Evolutionary conservation across 2,797 vertebrate genomes (phyloP), one percentile per base, ranked within the genome.

Genomic region (Tenualosa thibaudeaui): DNA sequence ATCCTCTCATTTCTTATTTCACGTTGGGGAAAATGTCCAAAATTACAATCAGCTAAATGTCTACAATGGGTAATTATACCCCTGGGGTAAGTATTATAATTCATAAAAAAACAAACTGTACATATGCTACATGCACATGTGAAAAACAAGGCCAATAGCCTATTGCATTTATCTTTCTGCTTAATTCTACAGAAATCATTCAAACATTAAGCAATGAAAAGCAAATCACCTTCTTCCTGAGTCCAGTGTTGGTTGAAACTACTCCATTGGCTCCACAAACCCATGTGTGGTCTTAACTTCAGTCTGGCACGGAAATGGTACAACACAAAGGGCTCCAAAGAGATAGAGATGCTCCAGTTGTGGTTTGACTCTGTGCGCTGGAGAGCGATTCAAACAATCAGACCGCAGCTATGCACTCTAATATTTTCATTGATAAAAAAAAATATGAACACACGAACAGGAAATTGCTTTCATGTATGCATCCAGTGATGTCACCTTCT

Each of bases 251-350:
- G 88, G 31, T 87, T 31, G 0, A 0, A 17, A 5, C 53, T 0
- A 26, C 95, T 95, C 98, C 97, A 99, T 26, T 92, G 68, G 0
- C 98, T 98, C 98, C 98, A 99, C 31, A 93, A 88, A 7, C 97
- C 97, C 4, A 84, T 88, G 6, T 83, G 37, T 0, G 81, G 90
- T 75, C 88, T 93, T 0, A 97, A 90, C 89, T 90, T 97, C 81
- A 95, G 94, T 86, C 97, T 95, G 89, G 91, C 92, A 91, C 96
- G 95, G 89, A 99, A 97, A 75, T 94, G 87, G 58, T 99, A 98
- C 51, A 83, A 56, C 8, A 87, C 96, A 86, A 94, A 93, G 0
- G 97, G 97, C 87, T 95, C 91, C 93, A 99, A 94, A 71, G 87
- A 91, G 2, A 91, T 46, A 40, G 37, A 22, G 71, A 97, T 54